Conservation (phyloP, 2,113 vertebrate species). For the Bufo bufo region DNA sequence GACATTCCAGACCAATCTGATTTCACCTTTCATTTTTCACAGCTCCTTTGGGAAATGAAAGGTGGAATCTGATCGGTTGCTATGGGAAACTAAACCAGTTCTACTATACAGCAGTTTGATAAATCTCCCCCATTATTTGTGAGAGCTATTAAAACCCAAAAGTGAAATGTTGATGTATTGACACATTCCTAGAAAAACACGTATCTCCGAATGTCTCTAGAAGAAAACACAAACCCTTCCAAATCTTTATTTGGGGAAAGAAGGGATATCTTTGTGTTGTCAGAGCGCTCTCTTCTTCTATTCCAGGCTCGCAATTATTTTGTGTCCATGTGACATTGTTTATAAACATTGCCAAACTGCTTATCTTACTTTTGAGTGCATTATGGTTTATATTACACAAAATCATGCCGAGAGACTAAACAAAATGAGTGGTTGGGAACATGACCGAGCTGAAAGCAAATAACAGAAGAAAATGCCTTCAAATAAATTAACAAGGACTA, state of each 20-base stretch:
- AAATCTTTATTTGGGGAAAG: conserved; percentile 35
- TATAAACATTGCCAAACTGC: conserved; percentile 41
- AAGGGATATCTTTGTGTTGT: conserved; percentile 42
- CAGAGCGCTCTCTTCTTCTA: neutral
- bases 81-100: too few relatives aligned
- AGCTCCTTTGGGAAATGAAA: too few relatives aligned
- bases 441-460: conserved; percentile 15
- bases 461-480: neutral
- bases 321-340: conserved; percentile 39
- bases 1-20: too few relatives aligned
- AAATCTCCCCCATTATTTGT: neutral
- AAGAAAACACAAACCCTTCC: conserved; percentile 22
- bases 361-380: conserved; percentile 39
- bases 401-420: conserved; percentile 38
- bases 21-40: too few relatives aligned
- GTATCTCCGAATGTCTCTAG: conserved; percentile 12
- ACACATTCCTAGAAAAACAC: conserved; percentile 32
- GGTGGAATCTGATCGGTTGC: too few relatives aligned
- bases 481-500: conserved; percentile 3
- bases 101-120: too few relatives aligned
- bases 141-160: conserved; percentile 7
- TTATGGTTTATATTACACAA: conserved; percentile 46
- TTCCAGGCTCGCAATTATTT: conserved; percentile 14
- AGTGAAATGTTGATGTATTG: conserved; percentile 21
- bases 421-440: conserved; percentile 42